These are phyloP conservation scores for Florisuga fusca DNA, from an alignment of 2,797 vertebrate species.

Conservation along the genomic window DNA sequence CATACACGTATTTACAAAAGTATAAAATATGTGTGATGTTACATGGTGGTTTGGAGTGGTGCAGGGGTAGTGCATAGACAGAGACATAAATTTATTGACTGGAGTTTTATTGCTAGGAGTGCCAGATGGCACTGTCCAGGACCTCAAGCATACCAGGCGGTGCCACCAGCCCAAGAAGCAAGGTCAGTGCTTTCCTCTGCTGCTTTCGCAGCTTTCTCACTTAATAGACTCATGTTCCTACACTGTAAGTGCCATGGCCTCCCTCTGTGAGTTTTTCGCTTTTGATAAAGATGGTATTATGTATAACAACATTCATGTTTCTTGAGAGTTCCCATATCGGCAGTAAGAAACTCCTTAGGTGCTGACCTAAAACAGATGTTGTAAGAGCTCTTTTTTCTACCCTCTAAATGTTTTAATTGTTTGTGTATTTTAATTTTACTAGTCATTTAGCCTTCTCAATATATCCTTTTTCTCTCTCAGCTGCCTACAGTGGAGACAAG, in stretches of 20 bases:
- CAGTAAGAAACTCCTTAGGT: conserved; percentile 27
- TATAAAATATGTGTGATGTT: not conserved
- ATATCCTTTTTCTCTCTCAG: not conserved
- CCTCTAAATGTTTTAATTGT: conserved; percentile 9
- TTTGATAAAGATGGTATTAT: conserved; percentile 52
- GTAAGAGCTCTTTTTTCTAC: not conserved
- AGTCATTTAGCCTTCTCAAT: not conserved
- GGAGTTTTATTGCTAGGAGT: conserved; percentile 28
- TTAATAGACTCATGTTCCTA: not conserved
- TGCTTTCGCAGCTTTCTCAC: not conserved
- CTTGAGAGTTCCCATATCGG: not conserved
- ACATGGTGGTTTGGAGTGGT: not conserved
- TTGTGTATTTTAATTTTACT: conserved; percentile 50
- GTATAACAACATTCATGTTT: not conserved
- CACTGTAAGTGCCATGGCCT: not conserved
- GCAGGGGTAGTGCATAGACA: not conserved
- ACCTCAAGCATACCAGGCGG: not conserved
- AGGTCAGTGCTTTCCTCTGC: not conserved
- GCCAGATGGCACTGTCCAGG: conserved; percentile 59
- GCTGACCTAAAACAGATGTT: conserved; percentile 44
- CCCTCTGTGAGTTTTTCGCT: not conserved
- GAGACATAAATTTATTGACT: conserved; percentile 58
- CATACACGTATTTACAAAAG: not conserved
- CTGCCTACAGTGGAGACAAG: not conserved
- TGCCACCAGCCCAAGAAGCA: not conserved